These are phyloP conservation scores for Leptosomus discolor DNA, from an alignment of 2,113 vertebrate species.

Conservation along the genomic window DNA sequence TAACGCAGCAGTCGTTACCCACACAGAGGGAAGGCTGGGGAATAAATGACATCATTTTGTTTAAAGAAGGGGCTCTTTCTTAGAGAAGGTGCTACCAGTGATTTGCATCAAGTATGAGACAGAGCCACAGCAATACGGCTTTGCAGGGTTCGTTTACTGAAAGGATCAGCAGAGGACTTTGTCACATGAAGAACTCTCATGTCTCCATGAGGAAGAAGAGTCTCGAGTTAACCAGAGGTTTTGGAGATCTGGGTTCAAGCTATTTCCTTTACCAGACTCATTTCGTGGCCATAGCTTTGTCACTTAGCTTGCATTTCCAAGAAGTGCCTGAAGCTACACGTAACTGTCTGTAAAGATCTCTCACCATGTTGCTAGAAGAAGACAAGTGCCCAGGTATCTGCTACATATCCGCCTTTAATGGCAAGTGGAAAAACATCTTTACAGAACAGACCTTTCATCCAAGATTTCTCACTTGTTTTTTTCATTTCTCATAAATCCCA, in stretches of 20 bases:
- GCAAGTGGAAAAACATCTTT: neutral
- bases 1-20: neutral
- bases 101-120: neutral
- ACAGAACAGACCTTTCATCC: neutral
- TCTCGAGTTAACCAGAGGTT: neutral
- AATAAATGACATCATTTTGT: neutral
- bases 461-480: neutral
- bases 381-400: neutral
- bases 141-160: neutral
- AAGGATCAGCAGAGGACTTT: neutral
- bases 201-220: neutral
- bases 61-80: neutral
- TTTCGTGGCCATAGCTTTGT: neutral
- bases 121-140: neutral
- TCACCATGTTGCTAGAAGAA: neutral
- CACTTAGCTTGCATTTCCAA: neutral
- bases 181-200: neutral
- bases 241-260: neutral
- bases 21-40: neutral
- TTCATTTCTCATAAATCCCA: neutral
- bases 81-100: neutral
- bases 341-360: neutral
- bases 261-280: neutral
- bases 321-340: neutral
- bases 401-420: neutral